Base-by-base conservation (phyloP, 2,888 invertebrate genomes). In the Colletes collaris region DNA sequence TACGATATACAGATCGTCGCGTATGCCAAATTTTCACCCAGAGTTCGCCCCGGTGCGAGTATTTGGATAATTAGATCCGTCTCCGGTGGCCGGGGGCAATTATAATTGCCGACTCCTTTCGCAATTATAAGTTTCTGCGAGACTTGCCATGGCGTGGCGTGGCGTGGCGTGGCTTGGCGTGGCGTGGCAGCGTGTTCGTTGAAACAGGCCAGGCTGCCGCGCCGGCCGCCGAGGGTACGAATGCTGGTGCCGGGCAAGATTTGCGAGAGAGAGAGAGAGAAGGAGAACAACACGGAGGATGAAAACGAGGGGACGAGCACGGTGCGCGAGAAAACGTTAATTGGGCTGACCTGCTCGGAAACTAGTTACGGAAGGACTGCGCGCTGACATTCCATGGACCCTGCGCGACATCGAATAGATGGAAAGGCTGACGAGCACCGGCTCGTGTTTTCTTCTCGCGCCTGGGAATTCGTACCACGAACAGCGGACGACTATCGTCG, bases 101-200 rank as follows among this genome's bases (percentile, higher is more conserved):
- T 93, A 93, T 93, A 93, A 93, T 93, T 92, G 92, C 92, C 91
- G 89, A 90, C 92, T 92, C 92, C 92, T 93, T 92, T 93, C 89
- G 92, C 92, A 93, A 93, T 93, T 93, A 93, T 92, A 93, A 92
- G 92, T 93, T 93, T 93, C 91, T 90, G 87, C 89, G 91, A 90
- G 90, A 90, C 89, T 86, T 86, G 76, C 79, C 87, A 84, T 82
- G 16, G 16, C 16, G 16, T 16, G 16, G 16, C 16, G 16, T 16
- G 16, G 16, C 16, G 16, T 16, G 16, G 16, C 16, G 16, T 16
- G 16, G 16, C 16, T 16, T 16, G 16, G 16, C 16, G 16, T 16
- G 81, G 79, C 81, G 77, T 70, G 79, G 81, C 83, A 78, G 78
- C 78, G 80, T 78, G 82, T 80, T 63, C 63, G 83, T 81, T 82